Evolutionary conservation across 2,113 vertebrate species (phyloP).

Genomic region (Prietella phreatophila): DNA sequence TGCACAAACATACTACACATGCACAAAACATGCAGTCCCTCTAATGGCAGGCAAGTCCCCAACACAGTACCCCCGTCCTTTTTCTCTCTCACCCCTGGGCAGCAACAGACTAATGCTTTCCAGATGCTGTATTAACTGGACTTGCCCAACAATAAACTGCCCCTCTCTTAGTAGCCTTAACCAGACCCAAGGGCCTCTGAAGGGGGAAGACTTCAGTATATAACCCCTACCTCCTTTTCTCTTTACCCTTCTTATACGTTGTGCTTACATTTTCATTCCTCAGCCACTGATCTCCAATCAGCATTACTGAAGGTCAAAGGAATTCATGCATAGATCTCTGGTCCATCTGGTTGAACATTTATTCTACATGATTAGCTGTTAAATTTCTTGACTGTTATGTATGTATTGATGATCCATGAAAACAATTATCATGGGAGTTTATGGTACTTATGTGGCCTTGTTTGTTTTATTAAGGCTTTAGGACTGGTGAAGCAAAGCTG

Average conservation of each 20-base stretch:
- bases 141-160: conserved; percentile 63
- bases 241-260: conserved; percentile 63
- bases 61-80: conserved; percentile 48
- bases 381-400: not conserved
- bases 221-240: conserved; percentile 47
- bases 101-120: conserved; percentile 70
- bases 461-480: conserved; percentile 47
- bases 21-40: conserved; percentile 13
- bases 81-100: conserved; percentile 62
- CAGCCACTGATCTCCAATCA: conserved; percentile 34
- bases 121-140: conserved; percentile 68
- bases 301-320: conserved; percentile 22
- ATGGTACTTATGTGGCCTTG: conserved; percentile 7
- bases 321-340: not conserved
- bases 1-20: conserved; percentile 26
- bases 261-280: conserved; percentile 52
- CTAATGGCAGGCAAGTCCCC: not conserved
- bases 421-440: conserved; percentile 28
- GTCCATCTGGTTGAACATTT: conserved; percentile 1
- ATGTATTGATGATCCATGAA: conserved; percentile 26
- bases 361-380: conserved; percentile 1
- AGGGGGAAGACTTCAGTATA: conserved; percentile 52
- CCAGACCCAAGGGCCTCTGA: conserved; percentile 64
- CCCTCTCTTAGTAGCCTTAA: conserved; percentile 65
- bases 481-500: not conserved